Evolutionary conservation across 2,797 vertebrate species (phyloP), one percentile per base, ranked within the genome.

Genomic region (Acestrorhynchus altus): DNA sequence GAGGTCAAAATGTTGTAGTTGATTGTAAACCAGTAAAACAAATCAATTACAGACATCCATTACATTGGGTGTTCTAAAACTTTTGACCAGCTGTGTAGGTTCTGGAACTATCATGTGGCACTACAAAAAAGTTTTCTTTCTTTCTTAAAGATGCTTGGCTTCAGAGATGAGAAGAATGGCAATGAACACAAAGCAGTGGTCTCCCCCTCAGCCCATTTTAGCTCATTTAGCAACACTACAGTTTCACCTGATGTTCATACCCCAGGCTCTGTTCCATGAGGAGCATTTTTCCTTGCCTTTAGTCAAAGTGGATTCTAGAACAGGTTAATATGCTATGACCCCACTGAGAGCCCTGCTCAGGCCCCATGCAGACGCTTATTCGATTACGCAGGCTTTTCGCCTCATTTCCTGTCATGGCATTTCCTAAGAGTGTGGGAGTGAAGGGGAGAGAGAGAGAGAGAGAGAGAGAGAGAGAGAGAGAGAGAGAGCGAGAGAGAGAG

Each of bases 241-340:
- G 63, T 66, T 80, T 70, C 64, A 65, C 68, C 57, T 59, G 64
- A 74, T 22, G 40, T 67, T 72, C 39, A 80, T 49, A 75, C 40
- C 72, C 46, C 40, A 46, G 42, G 64, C 52, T 1, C 22, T 72
- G 46, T 67, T 71, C 76, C 35, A 18, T 64, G 35, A 79, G 72
- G 39, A 76, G 28, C 64, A 59, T 72, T 82, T 80, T 75, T 57
- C 44, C 69, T 67, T 57, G 52, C 57, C 67, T 84, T 80, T 78
- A 80, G 44, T 80, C 75, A 77, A 74, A 76, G 47, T 68, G 83
- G 70, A 81, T 79, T 85, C 83, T 82, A 81, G 69, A 81, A 70
- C 59, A 68, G 83, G 84, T 87, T 88, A 87, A 89, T 79, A 59
- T 24, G 26, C 82, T 74, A 18, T 82, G 81, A 85, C 81, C 85